Evolutionary conservation across 2,797 vertebrate genomes (phyloP).

Genomic region (Acrossocheilus wenchowensis): DNA sequence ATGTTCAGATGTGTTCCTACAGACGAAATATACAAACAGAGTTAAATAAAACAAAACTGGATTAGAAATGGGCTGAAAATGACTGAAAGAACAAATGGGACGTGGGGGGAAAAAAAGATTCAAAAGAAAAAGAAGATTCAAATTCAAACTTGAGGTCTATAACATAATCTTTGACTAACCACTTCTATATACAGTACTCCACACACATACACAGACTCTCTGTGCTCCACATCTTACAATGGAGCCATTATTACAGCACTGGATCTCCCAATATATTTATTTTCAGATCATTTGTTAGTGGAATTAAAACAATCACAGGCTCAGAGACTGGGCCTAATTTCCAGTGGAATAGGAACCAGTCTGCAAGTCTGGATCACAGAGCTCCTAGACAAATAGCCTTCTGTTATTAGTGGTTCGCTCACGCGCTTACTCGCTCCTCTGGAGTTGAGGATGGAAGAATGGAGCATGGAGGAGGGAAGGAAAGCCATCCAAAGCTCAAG

Average conservation of each 20-base stretch:
- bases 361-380: slow-evolving; percentile 58
- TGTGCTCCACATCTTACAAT: slow-evolving; percentile 52
- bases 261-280: slow-evolving; percentile 77
- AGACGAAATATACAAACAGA: background rate
- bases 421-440: slow-evolving; percentile 37
- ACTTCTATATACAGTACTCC: slow-evolving; percentile 25
- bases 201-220: slow-evolving; percentile 35
- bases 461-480: slow-evolving; percentile 21
- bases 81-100: background rate
- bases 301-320: slow-evolving; percentile 69
- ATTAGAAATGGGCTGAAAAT: slow-evolving; percentile 15
- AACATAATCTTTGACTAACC: slow-evolving; percentile 24
- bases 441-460: slow-evolving; percentile 46
- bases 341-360: slow-evolving; percentile 57
- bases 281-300: slow-evolving; percentile 75
- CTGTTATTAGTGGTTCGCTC: slow-evolving; percentile 62
- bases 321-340: slow-evolving; percentile 61
- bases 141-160: slow-evolving; percentile 29
- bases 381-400: slow-evolving; percentile 62
- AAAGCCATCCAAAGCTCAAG: slow-evolving; percentile 31
- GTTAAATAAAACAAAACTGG: background rate
- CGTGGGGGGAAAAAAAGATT: background rate
- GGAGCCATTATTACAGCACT: slow-evolving; percentile 60
- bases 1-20: background rate
- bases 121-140: slow-evolving; percentile 11